phyloP scores from a whole-genome alignment of 2,888 invertebrate genomes.

The Phania funesta region DNA sequence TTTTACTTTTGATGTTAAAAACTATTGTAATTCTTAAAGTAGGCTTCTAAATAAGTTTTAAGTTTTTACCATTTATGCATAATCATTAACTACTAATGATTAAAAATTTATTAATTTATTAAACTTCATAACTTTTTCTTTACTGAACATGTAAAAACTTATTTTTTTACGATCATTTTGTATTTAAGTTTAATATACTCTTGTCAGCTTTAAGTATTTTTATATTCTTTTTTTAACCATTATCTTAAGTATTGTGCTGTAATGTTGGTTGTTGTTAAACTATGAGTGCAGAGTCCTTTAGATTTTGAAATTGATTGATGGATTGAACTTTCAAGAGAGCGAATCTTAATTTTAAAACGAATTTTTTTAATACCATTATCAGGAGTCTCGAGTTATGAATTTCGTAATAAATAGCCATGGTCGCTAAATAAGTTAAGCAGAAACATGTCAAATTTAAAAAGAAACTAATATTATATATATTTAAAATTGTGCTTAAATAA shows the following conservation, averaged over 20 bases:
- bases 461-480: no score
- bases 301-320: neutral
- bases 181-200: neutral
- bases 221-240: neutral
- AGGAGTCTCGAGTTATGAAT: no score
- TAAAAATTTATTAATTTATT: constrained; percentile 8
- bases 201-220: neutral
- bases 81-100: constrained; percentile 4
- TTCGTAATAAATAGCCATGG: no score
- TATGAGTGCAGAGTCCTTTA: neutral
- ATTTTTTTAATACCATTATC: no score
- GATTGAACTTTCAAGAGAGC: no score
- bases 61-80: constrained; percentile 10
- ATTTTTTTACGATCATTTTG: neutral
- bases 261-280: neutral
- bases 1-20: constrained; percentile 46
- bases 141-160: neutral
- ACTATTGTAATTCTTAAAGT: neutral
- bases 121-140: neutral
- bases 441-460: no score
- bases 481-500: no score
- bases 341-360: no score
- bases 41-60: constrained; percentile 20
- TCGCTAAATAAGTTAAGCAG: no score
- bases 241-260: neutral